phyloP scores from a whole-genome alignment of 2,113 vertebrate genomes.

The mouse (Mus musculus) region GRCm39 chr2:35688001-35688500 shows the following conservation, averaged over 20 bases:
- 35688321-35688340: background rate
- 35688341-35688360: background rate
- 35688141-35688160: background rate
- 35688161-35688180: slow-evolving; percentile 55
- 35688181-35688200: slow-evolving; percentile 32
- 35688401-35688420: background rate
- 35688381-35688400: background rate
- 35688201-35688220: background rate
- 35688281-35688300: background rate
- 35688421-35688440: background rate
- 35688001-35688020: background rate
- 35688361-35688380: background rate
- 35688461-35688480: rapidly evolving
- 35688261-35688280: background rate
- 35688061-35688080: slow-evolving; percentile 51
- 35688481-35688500: background rate
- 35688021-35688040: slow-evolving; percentile 44
- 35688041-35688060: slow-evolving; percentile 58
- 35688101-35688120: slow-evolving; percentile 33
- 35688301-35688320: rapidly evolving
- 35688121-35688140: background rate
- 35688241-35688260: background rate
- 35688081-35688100: slow-evolving; percentile 37
- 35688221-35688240: background rate
- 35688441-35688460: background rate